These are phyloP conservation scores for Dynastes grantii DNA, from an alignment of 2,888 invertebrate genomes.

Conservation along the genomic window DNA sequence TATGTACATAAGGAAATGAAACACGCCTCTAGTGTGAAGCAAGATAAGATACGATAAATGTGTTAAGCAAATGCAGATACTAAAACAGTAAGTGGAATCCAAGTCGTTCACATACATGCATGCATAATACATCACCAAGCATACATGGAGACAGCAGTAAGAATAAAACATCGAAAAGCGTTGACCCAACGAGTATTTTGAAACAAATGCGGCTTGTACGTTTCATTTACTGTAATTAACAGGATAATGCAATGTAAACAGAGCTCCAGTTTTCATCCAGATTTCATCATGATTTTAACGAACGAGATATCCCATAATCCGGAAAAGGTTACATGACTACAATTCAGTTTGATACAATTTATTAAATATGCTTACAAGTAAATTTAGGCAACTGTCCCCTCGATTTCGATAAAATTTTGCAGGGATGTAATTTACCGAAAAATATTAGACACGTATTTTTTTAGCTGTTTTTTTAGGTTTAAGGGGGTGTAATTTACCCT, in stretches of 20 bases:
- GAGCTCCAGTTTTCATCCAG: neutral
- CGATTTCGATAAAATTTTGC: too few relatives aligned
- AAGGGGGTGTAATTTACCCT: too few relatives aligned
- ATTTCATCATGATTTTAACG: too few relatives aligned
- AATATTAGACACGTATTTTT: too few relatives aligned
- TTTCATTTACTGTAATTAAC: conserved; percentile 12
- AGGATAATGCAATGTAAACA: conserved; percentile 12
- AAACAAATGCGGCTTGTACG: conserved; percentile 25
- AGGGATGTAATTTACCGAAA: too few relatives aligned
- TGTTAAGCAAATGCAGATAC: conserved; percentile 26
- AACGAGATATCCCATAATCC: too few relatives aligned
- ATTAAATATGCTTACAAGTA: too few relatives aligned
- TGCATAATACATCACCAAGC: neutral
- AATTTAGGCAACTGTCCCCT: too few relatives aligned
- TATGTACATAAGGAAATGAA: conserved; percentile 22
- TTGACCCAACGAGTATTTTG: conserved; percentile 16
- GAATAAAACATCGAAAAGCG: conserved; percentile 4
- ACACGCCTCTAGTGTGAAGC: conserved; percentile 1
- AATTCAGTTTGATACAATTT: too few relatives aligned
- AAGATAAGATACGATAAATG: conserved; percentile 33
- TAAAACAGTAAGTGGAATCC: conserved; percentile 20
- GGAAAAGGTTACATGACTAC: too few relatives aligned
- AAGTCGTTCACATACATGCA: conserved; percentile 1
- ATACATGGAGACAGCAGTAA: neutral
- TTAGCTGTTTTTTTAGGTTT: too few relatives aligned